phyloP scores from a whole-genome alignment of 2,113 vertebrate species.

The Laterallus jamaicensis region DNA sequence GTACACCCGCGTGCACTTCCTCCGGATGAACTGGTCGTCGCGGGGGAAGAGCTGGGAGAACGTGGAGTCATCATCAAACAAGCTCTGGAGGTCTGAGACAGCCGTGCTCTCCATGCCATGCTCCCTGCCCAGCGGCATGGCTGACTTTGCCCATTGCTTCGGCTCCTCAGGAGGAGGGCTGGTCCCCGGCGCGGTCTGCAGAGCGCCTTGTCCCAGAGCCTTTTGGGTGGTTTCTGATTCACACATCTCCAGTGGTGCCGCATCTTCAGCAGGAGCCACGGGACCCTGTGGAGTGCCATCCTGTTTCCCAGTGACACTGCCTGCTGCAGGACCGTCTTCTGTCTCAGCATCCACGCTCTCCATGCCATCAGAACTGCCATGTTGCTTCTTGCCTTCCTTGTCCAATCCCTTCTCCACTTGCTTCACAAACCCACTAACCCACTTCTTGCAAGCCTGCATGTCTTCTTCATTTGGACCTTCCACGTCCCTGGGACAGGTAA shows the following conservation, averaged over 20 bases:
- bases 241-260: background rate
- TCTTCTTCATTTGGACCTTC: background rate
- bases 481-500: background rate
- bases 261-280: background rate
- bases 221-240: background rate
- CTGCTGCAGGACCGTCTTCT: background rate
- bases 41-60: slow-evolving; percentile 91
- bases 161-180: background rate
- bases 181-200: rapidly evolving
- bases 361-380: rapidly evolving
- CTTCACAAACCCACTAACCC: background rate
- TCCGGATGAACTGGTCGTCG: slow-evolving; percentile 80
- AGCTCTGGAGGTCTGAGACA: slow-evolving; percentile 69
- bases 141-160: background rate
- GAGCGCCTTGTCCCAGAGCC: background rate
- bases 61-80: slow-evolving; percentile 85
- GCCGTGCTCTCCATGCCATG: background rate
- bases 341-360: background rate
- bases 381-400: background rate
- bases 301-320: rapidly evolving
- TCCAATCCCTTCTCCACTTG: background rate
- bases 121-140: rapidly evolving
- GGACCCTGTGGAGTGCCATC: too few relatives aligned
- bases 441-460: background rate
- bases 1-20: slow-evolving; percentile 89